Base-by-base conservation (phyloP, 2,797 vertebrate species). In the Diglossa cyanea region DNA sequence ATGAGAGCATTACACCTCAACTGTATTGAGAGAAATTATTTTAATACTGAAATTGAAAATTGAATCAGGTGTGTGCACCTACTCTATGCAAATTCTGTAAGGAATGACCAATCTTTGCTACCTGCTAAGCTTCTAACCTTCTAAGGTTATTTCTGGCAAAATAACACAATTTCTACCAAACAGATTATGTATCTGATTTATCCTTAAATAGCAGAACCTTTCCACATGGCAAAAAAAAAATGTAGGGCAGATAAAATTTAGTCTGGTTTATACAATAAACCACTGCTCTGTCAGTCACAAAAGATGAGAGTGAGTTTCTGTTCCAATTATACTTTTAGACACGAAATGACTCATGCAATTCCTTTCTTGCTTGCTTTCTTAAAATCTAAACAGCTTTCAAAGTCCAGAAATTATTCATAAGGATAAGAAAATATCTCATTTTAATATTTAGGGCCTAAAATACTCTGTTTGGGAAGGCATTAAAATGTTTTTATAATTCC, bases 81-180 rank as follows among this genome's bases (percentile, higher is more conserved):
- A 19, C 23, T 70, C 15, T 39, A 68, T 75, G 5, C 1, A 71
- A 63, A 31, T 1, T 16, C n/a, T 35, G 5, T 55, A 72, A 55
- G 18, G 33, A 68, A 10, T 33, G 13, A 17, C 15, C 1, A 19
- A n/a, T 50, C 26, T 79, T 44, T 57, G 8, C 23, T 90, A 10
- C 24, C 5, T 79, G n/a, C 63, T 58, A 65, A 53, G 20, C 13
- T 62, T 50, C 26, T 28, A 50, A 50, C 48, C 16, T 50, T 50
- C 48, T 17, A 50, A 67, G 10, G 24, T 13, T 86, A 40, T 79
- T 86, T 61, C 76, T 90, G 39, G 51, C 12, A 92, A 88, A 92
- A 72, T 82, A 90, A 65, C 63, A 21, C 39, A 75, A 20, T 79
- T 94, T 83, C 70, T 76, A 55, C 15, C 35, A 83, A 76, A 92